Conservation (phyloP, 2,888 invertebrate species). For the Phengaris arion region DNA sequence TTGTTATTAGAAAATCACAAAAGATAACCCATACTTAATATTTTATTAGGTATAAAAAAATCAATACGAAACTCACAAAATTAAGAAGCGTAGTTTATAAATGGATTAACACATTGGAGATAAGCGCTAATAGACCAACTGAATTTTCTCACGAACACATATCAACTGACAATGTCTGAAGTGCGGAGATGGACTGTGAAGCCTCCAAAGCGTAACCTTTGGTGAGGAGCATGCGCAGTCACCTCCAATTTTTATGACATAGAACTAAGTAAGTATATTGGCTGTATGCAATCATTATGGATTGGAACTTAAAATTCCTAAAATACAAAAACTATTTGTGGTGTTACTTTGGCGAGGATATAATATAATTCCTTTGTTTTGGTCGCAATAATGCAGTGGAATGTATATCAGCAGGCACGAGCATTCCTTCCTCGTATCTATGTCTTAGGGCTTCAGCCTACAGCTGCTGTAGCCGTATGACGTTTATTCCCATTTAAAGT, state of each 20-base stretch:
- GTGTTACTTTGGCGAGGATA: too few species aligned
- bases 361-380: too few species aligned
- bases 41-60: not conserved
- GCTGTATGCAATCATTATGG: conserved; percentile 18
- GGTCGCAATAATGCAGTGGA: too few species aligned
- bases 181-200: conserved; percentile 31
- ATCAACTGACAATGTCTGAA: conserved; percentile 1
- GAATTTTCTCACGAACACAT: not conserved
- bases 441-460: too few species aligned
- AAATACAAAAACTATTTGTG: too few species aligned
- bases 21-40: not conserved
- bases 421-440: too few species aligned
- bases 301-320: not conserved
- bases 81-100: conserved; percentile 21
- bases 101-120: conserved; percentile 13
- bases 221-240: conserved; percentile 37
- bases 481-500: too few species aligned
- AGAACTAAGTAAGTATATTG: too few species aligned
- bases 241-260: conserved; percentile 30
- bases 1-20: too few species aligned
- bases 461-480: too few species aligned
- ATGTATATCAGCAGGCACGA: too few species aligned
- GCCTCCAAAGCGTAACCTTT: conserved; percentile 34
- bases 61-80: conserved; percentile 15
- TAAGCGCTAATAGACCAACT: not conserved